phyloP scores from a whole-genome alignment of 1,140 invertebrate species.

The Bombus waltoni region DNA sequence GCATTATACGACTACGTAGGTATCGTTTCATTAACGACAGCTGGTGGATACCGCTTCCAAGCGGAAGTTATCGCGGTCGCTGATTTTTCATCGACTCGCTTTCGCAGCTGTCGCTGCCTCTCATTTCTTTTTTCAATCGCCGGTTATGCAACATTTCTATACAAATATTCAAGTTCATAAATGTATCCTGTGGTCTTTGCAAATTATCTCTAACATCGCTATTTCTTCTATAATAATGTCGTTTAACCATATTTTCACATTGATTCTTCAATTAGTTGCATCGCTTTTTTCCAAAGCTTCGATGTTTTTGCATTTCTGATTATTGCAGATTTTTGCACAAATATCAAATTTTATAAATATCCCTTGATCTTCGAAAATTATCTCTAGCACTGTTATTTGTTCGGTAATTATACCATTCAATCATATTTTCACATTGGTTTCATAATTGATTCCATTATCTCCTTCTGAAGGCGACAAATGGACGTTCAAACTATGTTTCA shows the following conservation, averaged over 20 bases:
- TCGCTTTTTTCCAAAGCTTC: too few species aligned
- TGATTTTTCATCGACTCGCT: conserved; percentile 56
- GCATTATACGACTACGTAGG: conserved; percentile 21
- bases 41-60: conserved; percentile 41
- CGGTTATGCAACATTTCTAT: not conserved
- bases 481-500: not conserved
- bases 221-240: too few species aligned
- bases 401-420: not conserved
- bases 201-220: not conserved
- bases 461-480: not conserved
- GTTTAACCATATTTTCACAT: too few species aligned
- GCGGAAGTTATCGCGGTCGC: conserved; percentile 33
- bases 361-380: not conserved
- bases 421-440: not conserved
- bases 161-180: not conserved
- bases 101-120: conserved; percentile 66
- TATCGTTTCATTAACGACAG: conserved; percentile 55
- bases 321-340: not conserved
- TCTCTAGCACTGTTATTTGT: not conserved
- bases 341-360: not conserved
- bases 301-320: not conserved
- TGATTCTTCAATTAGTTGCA: too few species aligned
- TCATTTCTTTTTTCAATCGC: not conserved
- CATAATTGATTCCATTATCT: not conserved
- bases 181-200: not conserved